Evolutionary conservation across 1,140 invertebrate genomes (phyloP).

Genomic region (Amyelois transitella): DNA sequence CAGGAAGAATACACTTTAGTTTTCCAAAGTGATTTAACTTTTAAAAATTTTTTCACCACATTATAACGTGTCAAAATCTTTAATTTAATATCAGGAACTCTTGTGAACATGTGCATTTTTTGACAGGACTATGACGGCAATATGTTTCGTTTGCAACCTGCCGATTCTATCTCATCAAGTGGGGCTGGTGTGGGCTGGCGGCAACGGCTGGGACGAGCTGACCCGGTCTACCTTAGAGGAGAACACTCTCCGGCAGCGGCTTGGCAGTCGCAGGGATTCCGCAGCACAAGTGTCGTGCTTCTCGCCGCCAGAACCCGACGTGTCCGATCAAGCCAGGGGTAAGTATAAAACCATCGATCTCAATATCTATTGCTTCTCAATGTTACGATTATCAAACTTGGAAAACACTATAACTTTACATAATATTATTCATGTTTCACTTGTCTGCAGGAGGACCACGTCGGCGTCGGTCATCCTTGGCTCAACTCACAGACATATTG

Average conservation of each 20-base stretch:
- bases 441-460: slow-evolving; percentile 73
- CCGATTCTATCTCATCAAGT: slow-evolving; percentile 95
- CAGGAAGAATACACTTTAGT: too few relatives aligned
- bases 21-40: too few relatives aligned
- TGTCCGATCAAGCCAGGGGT: slow-evolving; percentile 74
- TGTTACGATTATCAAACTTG: too few relatives aligned
- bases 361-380: too few relatives aligned
- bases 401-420: neutral
- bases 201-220: slow-evolving; percentile 94
- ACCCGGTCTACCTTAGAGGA: slow-evolving; percentile 89
- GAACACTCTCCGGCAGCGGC: slow-evolving; percentile 84
- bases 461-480: slow-evolving; percentile 86
- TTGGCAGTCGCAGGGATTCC: slow-evolving; percentile 88
- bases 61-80: too few relatives aligned
- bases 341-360: slow-evolving; percentile 5
- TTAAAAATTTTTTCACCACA: too few relatives aligned
- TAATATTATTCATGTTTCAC: neutral
- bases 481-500: slow-evolving; percentile 90
- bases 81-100: too few relatives aligned
- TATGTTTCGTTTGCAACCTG: slow-evolving; percentile 96
- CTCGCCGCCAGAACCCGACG: slow-evolving; percentile 84
- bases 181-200: slow-evolving; percentile 92
- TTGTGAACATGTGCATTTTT: slow-evolving; percentile 22
- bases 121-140: slow-evolving; percentile 91
- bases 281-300: slow-evolving; percentile 90